Conservation (phyloP, 2,797 vertebrate species). For the Sus cebifrons region DNA sequence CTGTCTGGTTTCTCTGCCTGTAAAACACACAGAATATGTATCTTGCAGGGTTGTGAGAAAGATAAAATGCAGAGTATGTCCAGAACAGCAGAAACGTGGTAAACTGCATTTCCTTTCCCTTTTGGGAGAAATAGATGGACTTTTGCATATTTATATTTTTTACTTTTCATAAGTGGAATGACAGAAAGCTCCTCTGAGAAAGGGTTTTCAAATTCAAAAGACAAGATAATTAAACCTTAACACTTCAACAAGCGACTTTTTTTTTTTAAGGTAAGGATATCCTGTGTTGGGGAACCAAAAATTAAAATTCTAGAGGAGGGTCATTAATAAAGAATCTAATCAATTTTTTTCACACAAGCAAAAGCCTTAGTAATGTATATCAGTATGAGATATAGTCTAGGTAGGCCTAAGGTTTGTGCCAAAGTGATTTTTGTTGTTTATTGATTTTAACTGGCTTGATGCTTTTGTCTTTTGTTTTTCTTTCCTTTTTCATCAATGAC, state of each 20-base stretch:
- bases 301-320: constrained; percentile 7
- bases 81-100: background rate
- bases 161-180: background rate
- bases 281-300: background rate
- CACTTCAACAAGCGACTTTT: background rate
- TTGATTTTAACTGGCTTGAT: constrained; percentile 35
- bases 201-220: constrained; percentile 23
- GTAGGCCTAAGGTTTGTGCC: background rate
- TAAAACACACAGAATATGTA: background rate
- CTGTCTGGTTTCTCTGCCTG: background rate
- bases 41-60: background rate
- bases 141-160: background rate
- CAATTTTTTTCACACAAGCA: constrained; percentile 8
- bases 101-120: constrained; percentile 1
- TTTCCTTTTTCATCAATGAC: constrained; percentile 50
- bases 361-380: background rate
- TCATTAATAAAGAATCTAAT: background rate
- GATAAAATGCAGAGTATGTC: background rate
- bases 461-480: constrained; percentile 28
- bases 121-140: background rate
- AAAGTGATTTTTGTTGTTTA: background rate
- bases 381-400: background rate
- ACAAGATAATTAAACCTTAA: constrained; percentile 54
- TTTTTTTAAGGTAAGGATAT: background rate
- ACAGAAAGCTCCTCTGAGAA: constrained; percentile 35